Evolutionary conservation across 2,888 invertebrate genomes (phyloP).

Genomic region (Lordiphosa andalusiaca): DNA sequence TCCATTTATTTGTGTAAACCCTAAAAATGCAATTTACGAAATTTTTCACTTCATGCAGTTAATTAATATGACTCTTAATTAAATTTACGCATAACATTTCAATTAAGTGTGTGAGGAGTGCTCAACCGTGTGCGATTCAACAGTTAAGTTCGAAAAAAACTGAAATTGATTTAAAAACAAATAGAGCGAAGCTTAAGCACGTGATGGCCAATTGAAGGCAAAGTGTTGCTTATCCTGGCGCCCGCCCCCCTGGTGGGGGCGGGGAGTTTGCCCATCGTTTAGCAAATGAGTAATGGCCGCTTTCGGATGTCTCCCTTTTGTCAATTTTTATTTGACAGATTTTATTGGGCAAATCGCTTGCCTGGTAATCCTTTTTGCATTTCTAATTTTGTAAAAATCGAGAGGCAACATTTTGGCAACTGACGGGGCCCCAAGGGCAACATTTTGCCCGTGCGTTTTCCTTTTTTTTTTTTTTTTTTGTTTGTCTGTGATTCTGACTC

Average conservation of each 20-base stretch:
- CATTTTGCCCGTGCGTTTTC: constrained; percentile 12
- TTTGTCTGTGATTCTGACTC: constrained; percentile 29
- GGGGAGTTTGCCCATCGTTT: too few relatives aligned
- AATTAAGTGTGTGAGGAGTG: constrained; percentile 14
- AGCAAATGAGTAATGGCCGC: constrained; percentile 40
- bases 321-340: constrained; percentile 64
- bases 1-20: constrained; percentile 4
- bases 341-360: constrained; percentile 56
- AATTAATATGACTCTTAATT: constrained; percentile 38
- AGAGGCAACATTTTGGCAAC: constrained; percentile 34
- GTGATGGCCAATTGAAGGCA: too few relatives aligned
- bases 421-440: constrained; percentile 30
- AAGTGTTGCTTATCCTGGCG: too few relatives aligned
- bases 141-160: constrained; percentile 23
- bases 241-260: too few relatives aligned
- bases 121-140: constrained; percentile 6
- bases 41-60: constrained; percentile 31
- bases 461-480: constrained; percentile 5
- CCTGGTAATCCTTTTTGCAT: constrained; percentile 49
- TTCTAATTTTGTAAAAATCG: constrained; percentile 43
- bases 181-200: too few relatives aligned
- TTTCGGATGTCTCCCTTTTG: constrained; percentile 23
- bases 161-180: neutral
- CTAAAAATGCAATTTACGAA: constrained; percentile 31
- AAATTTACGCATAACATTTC: constrained; percentile 29